phyloP scores from a whole-genome alignment of 2,113 vertebrate genomes.

The Tenrec ecaudatus region DNA sequence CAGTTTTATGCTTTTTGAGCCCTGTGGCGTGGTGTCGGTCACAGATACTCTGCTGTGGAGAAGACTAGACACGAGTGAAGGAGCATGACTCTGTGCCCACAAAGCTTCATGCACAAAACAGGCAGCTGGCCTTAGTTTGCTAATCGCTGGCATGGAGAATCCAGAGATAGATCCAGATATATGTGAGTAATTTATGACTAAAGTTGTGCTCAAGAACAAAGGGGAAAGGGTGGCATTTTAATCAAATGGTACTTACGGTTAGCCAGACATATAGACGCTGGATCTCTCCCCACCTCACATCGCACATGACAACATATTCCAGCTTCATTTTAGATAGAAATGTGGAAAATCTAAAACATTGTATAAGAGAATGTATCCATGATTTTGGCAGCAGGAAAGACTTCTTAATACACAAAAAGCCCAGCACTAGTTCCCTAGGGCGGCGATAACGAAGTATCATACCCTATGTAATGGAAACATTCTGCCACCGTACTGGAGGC shows the following conservation, averaged over 20 bases:
- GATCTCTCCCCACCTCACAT: constrained; percentile 35
- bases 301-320: constrained; percentile 31
- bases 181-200: not conserved
- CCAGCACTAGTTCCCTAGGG: not conserved
- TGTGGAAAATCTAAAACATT: constrained; percentile 23
- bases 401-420: constrained; percentile 44
- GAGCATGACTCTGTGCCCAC: not conserved
- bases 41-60: not conserved
- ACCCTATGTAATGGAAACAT: not conserved
- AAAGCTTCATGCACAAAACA: not conserved
- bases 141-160: not conserved
- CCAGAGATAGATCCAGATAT: not conserved
- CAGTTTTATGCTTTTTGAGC: not conserved
- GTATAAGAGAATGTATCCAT: constrained; percentile 7
- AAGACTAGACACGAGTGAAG: not conserved
- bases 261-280: not conserved
- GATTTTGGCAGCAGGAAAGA: constrained; percentile 15
- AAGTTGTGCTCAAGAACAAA: not conserved
- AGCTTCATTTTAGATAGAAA: constrained; percentile 23
- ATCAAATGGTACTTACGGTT: constrained; percentile 5
- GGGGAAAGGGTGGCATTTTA: not conserved
- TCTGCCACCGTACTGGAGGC: not conserved
- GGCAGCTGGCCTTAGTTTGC: not conserved
- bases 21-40: not conserved
- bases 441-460: not conserved